Evolutionary conservation across 2,797 vertebrate species (phyloP), one percentile per base, ranked within the genome.

Genomic region (Pangasius larnaudii): DNA sequence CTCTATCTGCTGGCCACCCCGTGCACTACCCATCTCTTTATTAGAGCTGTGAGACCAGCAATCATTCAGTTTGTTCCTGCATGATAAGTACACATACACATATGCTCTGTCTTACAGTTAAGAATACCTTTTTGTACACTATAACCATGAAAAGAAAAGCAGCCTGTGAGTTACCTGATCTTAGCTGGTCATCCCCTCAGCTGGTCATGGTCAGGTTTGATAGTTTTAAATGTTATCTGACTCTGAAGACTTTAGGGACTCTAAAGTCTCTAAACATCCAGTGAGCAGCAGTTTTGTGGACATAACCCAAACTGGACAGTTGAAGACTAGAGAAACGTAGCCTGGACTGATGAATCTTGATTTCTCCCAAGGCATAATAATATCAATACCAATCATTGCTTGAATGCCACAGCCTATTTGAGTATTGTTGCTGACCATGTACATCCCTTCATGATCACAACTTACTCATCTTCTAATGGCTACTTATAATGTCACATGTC

Each of bases 1-100:
- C 80, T 71, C 87, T 59, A 88, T 88, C 89, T 90, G 65, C 80
- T 88, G 89, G 80, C 13, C 53, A 67, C 2, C 69, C 6, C 5
- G 16, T 53, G 42, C n/a, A 88, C 39, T 74, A 51, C 84, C 5
- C 5, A 19, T 11, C 5, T 63, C 39, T 16, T 27, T 72, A 85
- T 82, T 46, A 30, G 59, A 83, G 61, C 46, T 51, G 10, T 67
- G 46, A 51, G 19, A 69, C 58, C 69, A 61, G 58, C 36, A 61
- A 39, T 82, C 58, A 33, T 33, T 56, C 75, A 10, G 14, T 53
- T 78, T 53, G 10, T 14, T 24, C 27, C 2, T 78, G 16, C 14
- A 18, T 53, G 53, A 18, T 30, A 53, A 33, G 46, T 77, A n/a
- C 4, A 18, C 5, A 7, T 49, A 75, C 24, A 77, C n/a, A 30